phyloP scores from a whole-genome alignment of 2,113 vertebrate genomes.

The Enhydra lutris region DNA sequence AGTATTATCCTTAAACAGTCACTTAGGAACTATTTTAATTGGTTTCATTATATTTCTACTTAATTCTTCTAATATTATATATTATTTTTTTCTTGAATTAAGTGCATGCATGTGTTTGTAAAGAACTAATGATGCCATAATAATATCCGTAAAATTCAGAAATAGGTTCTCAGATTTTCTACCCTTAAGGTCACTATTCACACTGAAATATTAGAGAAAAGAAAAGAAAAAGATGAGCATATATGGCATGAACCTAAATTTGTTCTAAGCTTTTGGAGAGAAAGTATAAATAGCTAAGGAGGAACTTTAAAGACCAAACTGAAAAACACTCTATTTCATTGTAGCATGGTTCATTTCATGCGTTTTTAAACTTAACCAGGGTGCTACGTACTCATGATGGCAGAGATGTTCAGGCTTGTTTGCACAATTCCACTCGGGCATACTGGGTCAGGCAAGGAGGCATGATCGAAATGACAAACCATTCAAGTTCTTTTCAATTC shows the following conservation, averaged over 20 bases:
- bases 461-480: constrained; percentile 41
- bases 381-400: not conserved
- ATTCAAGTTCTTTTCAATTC: constrained; percentile 5
- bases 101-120: not conserved
- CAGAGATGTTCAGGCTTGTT: not conserved
- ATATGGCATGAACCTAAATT: constrained; percentile 27
- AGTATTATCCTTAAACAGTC: not conserved
- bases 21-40: not conserved
- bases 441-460: constrained; percentile 51
- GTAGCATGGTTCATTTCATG: constrained; percentile 64
- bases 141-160: not conserved
- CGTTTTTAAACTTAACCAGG: constrained; percentile 53
- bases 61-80: not conserved
- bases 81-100: not conserved
- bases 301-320: constrained; percentile 57
- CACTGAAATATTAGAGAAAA: not conserved
- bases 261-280: constrained; percentile 59
- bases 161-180: not conserved
- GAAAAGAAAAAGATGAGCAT: constrained; percentile 11
- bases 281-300: constrained; percentile 55
- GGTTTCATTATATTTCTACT: not conserved
- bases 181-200: not conserved
- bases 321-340: constrained; percentile 51
- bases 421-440: constrained; percentile 44
- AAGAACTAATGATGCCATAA: not conserved